Percentiles rank a stretch among this genome's conserved stretches.
These are phyloP conservation scores for Synergus japonicus DNA, from an alignment of 2,888 invertebrate genomes.

Conservation along the genomic window DNA sequence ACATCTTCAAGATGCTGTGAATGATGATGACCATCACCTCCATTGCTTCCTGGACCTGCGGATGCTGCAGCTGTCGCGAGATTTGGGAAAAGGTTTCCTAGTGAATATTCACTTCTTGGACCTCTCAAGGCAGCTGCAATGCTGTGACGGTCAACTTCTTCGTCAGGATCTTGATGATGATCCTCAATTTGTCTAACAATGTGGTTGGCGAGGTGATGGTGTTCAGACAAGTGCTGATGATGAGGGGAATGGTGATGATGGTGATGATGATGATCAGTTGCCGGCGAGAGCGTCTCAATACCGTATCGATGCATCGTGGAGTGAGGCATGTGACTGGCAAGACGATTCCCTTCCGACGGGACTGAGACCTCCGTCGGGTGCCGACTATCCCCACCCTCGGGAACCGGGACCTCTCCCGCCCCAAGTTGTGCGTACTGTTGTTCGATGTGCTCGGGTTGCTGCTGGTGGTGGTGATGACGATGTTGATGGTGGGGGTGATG, in stretches of 20 bases:
- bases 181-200: conserved; percentile 47
- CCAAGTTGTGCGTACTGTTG: conserved; percentile 64
- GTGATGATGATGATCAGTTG: conserved; percentile 63
- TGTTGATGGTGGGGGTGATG: conserved; percentile 55
- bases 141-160: conserved; percentile 64
- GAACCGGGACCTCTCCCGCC: conserved; percentile 69
- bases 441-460: conserved; percentile 52
- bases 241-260: conserved; percentile 56
- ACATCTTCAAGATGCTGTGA: conserved; percentile 69
- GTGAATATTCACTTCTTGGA: conserved; percentile 61
- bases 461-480: conserved; percentile 57
- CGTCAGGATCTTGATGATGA: conserved; percentile 55
- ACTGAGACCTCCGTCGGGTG: conserved; percentile 66
- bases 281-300: conserved; percentile 71
- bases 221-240: conserved; percentile 50
- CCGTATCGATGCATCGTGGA: conserved; percentile 75
- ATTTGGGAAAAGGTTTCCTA: conserved; percentile 65
- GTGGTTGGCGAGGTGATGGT: conserved; percentile 51
- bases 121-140: conserved; percentile 67
- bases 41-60: conserved; percentile 49
- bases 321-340: conserved; percentile 74
- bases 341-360: conserved; percentile 69
- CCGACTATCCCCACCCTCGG: conserved; percentile 73
- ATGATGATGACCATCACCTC: conserved; percentile 56
- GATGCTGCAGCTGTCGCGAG: conserved; percentile 40